Evolutionary conservation across 2,888 invertebrate genomes (phyloP), one percentile per base, ranked within the genome.

Genomic region (Ophion ellenae): DNA sequence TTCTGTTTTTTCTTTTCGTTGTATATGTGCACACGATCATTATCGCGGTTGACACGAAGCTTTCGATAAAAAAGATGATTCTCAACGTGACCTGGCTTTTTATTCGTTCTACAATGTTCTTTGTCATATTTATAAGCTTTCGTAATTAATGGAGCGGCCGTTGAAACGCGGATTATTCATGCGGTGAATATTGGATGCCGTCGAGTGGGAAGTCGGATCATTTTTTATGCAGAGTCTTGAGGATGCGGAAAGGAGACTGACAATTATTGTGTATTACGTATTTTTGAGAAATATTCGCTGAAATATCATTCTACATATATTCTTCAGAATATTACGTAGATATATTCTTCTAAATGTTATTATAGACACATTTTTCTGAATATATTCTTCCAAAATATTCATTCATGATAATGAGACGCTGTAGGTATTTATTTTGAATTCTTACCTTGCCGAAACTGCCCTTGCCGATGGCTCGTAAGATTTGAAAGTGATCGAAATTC

Each of bases 401-500:
- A 53, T 53, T 53, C 17, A 53, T 14, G 53, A 53, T 53, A 2
- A 5, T 4, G 14, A 17, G 3, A 3, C 14, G 4, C 32, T 32
- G 32, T 2, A 14, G 2, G 17, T 53, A 61, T 59, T 20, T 40
- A 45, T 64, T 47, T 28, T n/a, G n/a, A 7, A 45, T 53, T 32
- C 96, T 94, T 94, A 97, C 97, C 96, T 98, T 98, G 89, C 98
- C 97, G 92, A 98, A 98, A 93, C 97, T 97, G 83, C 98, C 98
- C 94, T 97, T 97, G 71, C 98, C 98, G 91, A 98, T 98, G 59
- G 97, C 97, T 87, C 98, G 95, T 78, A 98, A 95, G 88, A 98
- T 97, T 95, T 97, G 97, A 94, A 98, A 98, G 94, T 97, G 97
- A 94, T 97, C 97, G 94, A 97, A 97, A 94, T 97, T 97, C 84